Conservation (phyloP, 23 tunicate species). For the Botrylloides violaceus region DNA sequence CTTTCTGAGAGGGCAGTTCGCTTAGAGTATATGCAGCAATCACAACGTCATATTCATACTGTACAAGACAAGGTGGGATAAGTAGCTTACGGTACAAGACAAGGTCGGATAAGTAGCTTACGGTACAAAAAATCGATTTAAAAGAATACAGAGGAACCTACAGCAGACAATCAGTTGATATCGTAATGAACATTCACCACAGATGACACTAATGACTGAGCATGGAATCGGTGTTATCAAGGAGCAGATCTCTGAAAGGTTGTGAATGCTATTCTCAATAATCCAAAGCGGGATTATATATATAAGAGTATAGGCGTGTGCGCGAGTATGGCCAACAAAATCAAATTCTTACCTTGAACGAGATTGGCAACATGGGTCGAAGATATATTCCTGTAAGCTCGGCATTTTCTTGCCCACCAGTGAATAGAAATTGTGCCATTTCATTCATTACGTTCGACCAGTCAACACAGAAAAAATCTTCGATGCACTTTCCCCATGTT, state of each 20-base stretch:
- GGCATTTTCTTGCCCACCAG: conserved; percentile 49
- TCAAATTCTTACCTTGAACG: conserved; percentile 49
- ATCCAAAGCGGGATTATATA: too few species aligned
- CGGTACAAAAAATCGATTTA: neutral
- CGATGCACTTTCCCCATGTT: conserved; percentile 40
- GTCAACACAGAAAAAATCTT: conserved; percentile 85
- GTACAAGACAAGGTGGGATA: neutral
- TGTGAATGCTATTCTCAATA: too few species aligned
- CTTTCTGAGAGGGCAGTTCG: conserved; percentile 63
- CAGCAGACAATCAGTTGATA: too few species aligned
- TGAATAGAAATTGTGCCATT: conserved; percentile 29
- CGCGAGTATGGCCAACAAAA: too few species aligned
- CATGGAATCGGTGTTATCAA: too few species aligned
- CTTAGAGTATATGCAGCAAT: conserved; percentile 55
- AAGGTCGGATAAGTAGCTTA: neutral
- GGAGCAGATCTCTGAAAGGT: too few species aligned
- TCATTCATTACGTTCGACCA: conserved; percentile 64
- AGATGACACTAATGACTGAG: too few species aligned
- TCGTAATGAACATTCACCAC: too few species aligned
- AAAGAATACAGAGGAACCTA: neutral
- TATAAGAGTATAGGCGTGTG: too few species aligned
- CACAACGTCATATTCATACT: conserved; percentile 57
- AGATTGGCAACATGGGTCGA: conserved; percentile 53
- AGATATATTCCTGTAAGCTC: conserved; percentile 51
- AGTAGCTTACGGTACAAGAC: too few species aligned